A percentile compares a stretch with the other conserved stretches of the same genome.
Conservation (phyloP, 2,113 vertebrate species). For the Choloepus hoffmanni region DNA sequence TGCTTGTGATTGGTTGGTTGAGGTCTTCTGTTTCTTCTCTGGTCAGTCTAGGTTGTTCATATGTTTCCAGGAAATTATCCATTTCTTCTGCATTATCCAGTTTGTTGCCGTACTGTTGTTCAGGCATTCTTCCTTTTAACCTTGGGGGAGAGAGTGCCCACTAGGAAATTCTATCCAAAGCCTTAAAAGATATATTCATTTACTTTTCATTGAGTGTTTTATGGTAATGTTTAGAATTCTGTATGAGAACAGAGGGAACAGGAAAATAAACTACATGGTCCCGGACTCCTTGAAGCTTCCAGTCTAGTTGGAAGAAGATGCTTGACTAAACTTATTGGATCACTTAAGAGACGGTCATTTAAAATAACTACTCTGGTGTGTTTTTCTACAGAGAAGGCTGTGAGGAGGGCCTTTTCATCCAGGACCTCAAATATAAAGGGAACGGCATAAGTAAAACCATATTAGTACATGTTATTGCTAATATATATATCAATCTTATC, state of each 20-base stretch:
- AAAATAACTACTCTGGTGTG: background rate
- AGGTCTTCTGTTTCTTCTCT: too few relatives aligned
- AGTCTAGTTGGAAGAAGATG: background rate
- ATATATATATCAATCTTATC: background rate
- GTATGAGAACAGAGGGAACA: background rate
- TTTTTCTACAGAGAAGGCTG: background rate
- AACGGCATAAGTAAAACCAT: background rate
- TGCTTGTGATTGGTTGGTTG: too few relatives aligned
- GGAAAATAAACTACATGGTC: background rate
- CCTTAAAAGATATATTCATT: background rate
- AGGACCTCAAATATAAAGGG: background rate
- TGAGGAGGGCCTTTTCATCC: background rate
- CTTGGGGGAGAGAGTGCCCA: background rate
- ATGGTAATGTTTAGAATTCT: constrained; percentile 34
- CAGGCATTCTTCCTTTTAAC: background rate
- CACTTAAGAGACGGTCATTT: background rate
- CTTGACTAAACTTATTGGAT: background rate
- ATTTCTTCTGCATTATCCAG: too few relatives aligned
- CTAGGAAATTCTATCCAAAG: background rate
- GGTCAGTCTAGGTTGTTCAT: too few relatives aligned
- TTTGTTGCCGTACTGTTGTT: too few relatives aligned
- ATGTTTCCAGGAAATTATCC: too few relatives aligned
- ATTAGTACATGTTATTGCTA: background rate
- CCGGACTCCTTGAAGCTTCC: background rate
- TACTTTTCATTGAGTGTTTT: background rate